Conservation (phyloP, 1,140 invertebrate genomes). For the Achroia grisella region DNA sequence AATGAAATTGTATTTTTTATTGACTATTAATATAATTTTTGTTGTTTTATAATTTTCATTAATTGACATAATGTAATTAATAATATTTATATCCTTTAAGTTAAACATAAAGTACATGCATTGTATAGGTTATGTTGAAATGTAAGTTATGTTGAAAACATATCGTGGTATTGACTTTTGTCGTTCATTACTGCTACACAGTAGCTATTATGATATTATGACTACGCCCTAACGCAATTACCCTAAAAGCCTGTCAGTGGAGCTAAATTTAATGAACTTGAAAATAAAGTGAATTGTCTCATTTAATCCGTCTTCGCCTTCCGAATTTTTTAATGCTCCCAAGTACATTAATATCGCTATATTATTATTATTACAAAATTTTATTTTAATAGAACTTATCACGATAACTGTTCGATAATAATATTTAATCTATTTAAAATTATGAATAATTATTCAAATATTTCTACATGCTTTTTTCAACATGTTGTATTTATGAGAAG, state of each 20-base stretch:
- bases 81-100: no score
- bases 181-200: background rate
- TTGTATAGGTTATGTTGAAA: no score
- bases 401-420: background rate
- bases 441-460: background rate
- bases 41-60: no score
- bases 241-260: conserved; percentile 65
- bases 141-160: no score
- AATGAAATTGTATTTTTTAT: no score
- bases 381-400: background rate
- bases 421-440: background rate
- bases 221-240: conserved; percentile 62
- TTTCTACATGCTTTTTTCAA: no score
- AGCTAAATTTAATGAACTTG: conserved; percentile 65
- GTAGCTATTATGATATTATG: conserved; percentile 22
- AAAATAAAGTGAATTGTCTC: conserved; percentile 60
- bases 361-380: background rate
- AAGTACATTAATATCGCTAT: conserved; percentile 10
- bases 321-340: conserved; percentile 16
- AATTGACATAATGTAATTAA: no score
- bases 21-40: no score
- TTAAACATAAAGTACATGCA: no score
- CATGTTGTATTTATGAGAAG: no score
- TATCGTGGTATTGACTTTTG: no score
- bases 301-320: conserved; percentile 40